Percentiles rank a stretch among this genome's conserved stretches.
phyloP scores from a whole-genome alignment of 1,140 invertebrate genomes.

The Orussus abietinus region DNA sequence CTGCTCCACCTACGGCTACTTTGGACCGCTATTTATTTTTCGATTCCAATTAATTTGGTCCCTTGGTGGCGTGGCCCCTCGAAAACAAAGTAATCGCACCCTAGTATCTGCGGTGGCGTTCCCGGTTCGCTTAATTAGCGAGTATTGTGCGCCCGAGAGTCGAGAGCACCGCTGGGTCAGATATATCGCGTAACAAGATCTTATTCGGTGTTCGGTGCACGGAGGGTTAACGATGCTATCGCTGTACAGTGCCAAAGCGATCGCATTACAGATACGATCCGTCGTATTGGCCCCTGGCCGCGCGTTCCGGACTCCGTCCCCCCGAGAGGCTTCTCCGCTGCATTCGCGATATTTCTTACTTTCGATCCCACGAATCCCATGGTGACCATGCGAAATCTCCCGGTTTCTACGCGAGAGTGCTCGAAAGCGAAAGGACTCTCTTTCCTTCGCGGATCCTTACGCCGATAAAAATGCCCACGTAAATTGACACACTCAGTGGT shows the following conservation, averaged over 20 bases:
- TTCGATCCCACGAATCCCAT: constrained; percentile 20
- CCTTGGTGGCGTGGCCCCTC: constrained; percentile 38
- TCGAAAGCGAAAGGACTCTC: no score
- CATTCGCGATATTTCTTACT: constrained; percentile 37
- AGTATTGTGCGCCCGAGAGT: constrained; percentile 42
- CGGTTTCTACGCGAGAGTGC: no score
- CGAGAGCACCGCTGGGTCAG: constrained; percentile 14
- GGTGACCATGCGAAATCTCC: no score
- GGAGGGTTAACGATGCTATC: constrained; percentile 53
- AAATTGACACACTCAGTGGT: no score
- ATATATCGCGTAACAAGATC: constrained; percentile 51
- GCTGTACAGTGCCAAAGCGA: constrained; percentile 52
- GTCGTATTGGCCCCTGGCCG: constrained; percentile 28
- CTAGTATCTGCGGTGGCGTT: constrained; percentile 47
- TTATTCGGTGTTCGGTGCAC: constrained; percentile 47
- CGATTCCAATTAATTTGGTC: constrained; percentile 50
- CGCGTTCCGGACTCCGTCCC: constrained; percentile 19
- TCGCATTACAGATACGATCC: constrained; percentile 48
- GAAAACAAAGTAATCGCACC: constrained; percentile 52
- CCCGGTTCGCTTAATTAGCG: constrained; percentile 50
- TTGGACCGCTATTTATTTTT: constrained; percentile 39
- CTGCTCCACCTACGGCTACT: no score
- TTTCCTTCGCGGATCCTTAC: no score
- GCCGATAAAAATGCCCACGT: no score
- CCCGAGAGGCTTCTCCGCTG: no score